A percentile compares a stretch with the other conserved stretches of the same genome.
Conservation (phyloP, 2,797 vertebrate genomes). For the Gambelia wislizenii region DNA sequence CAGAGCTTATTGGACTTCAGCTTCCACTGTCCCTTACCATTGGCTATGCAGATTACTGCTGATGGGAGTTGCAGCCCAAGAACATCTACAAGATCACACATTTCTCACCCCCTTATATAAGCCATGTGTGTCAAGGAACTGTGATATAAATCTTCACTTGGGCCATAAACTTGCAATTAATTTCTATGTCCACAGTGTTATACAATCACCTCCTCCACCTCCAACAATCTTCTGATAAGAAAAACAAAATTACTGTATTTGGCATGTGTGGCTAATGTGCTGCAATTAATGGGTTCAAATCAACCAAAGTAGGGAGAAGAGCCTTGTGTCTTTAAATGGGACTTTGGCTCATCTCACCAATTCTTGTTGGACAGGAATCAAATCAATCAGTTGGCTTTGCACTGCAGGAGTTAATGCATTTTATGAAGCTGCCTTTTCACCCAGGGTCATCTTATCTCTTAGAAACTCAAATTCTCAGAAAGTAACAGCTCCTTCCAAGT, state of each 20-base stretch:
- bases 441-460: constrained; percentile 68
- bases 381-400: neutral
- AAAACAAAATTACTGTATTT: neutral
- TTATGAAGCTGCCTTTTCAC: constrained; percentile 59
- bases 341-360: constrained; percentile 13
- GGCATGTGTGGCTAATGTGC: neutral
- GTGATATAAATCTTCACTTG: neutral
- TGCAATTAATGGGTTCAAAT: neutral
- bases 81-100: neutral
- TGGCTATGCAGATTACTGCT: neutral
- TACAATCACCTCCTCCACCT: neutral
- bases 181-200: neutral
- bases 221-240: neutral
- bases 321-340: neutral
- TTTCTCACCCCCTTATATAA: neutral
- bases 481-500: constrained; percentile 73
- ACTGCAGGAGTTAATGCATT: constrained; percentile 64
- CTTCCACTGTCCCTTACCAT: neutral
- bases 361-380: neutral
- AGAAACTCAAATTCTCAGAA: constrained; percentile 78
- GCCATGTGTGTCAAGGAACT: neutral
- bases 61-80: neutral
- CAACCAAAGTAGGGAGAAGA: neutral
- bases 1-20: neutral
- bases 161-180: neutral